These are phyloP conservation scores for Halyomorpha halys DNA, from an alignment of 1,140 invertebrate genomes.

Conservation along the genomic window DNA sequence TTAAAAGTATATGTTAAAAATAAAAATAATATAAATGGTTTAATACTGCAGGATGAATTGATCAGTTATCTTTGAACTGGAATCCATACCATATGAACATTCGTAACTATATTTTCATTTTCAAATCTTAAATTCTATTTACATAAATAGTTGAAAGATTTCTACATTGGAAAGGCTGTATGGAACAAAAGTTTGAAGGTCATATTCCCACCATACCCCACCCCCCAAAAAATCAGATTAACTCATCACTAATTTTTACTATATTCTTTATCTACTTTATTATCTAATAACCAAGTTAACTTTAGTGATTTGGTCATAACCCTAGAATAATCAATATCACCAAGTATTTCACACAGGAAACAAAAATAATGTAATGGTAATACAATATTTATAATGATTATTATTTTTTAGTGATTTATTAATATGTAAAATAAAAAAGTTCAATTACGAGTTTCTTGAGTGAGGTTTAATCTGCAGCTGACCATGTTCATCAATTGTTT, in stretches of 20 bases:
- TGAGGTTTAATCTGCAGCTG: constrained; percentile 19
- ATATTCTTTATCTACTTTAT: too few species aligned
- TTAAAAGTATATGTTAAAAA: too few species aligned
- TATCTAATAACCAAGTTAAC: too few species aligned
- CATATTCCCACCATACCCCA: too few species aligned
- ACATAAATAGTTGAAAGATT: too few species aligned
- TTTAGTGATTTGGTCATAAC: background rate
- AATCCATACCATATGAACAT: background rate
- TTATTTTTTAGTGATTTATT: background rate
- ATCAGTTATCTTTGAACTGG: background rate
- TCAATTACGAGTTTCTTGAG: background rate
- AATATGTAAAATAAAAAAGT: background rate
- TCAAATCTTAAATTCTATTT: background rate
- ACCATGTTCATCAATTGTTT: constrained; percentile 57
- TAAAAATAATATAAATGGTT: too few species aligned
- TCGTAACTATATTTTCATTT: background rate
- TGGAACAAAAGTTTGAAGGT: too few species aligned
- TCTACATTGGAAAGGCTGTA: too few species aligned
- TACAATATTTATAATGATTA: background rate
- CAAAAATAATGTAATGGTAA: background rate
- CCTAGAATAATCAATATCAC: background rate
- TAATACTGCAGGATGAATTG: too few species aligned
- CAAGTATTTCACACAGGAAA: too few species aligned
- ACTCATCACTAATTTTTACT: too few species aligned
- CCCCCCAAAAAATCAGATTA: too few species aligned